phyloP scores from a whole-genome alignment of 1,140 invertebrate species.

The Caenorhabditis elegans region DNA sequence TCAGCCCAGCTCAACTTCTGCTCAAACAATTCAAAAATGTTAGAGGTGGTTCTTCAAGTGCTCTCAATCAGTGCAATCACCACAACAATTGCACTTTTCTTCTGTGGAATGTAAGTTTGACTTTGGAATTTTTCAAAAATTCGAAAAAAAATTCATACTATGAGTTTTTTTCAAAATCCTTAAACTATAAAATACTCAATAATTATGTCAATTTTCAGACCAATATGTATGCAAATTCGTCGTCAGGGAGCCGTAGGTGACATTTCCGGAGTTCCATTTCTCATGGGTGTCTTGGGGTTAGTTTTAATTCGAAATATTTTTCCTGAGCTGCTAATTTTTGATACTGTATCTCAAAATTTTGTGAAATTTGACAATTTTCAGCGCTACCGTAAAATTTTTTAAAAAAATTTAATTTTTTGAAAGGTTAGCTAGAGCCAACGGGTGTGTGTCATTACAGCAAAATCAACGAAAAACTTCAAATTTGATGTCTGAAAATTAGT shows the following conservation, averaged over 20 bases:
- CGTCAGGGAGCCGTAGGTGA: conserved; percentile 55
- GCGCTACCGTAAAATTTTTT: no score
- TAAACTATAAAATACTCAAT: not conserved
- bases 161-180: no score
- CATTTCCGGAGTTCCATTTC: conserved; percentile 61
- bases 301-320: conserved; percentile 48
- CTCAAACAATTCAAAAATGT: not conserved
- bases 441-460: no score
- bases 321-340: not conserved
- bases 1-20: no score
- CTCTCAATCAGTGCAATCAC: conserved; percentile 62
- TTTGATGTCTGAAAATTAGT: no score
- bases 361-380: no score
- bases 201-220: conserved; percentile 50
- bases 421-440: no score
- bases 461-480: no score
- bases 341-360: no score
- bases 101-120: conserved; percentile 42
- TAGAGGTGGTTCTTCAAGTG: conserved; percentile 51
- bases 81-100: conserved; percentile 64
- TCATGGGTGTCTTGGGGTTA: conserved; percentile 63
- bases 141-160: not conserved
- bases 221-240: conserved; percentile 63
- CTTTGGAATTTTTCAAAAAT: not conserved
- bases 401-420: no score